Percentiles rank a stretch among this genome's conserved stretches.
These are phyloP conservation scores for Hyaena hyaena DNA, from an alignment of 2,113 vertebrate species.

Conservation along the genomic window DNA sequence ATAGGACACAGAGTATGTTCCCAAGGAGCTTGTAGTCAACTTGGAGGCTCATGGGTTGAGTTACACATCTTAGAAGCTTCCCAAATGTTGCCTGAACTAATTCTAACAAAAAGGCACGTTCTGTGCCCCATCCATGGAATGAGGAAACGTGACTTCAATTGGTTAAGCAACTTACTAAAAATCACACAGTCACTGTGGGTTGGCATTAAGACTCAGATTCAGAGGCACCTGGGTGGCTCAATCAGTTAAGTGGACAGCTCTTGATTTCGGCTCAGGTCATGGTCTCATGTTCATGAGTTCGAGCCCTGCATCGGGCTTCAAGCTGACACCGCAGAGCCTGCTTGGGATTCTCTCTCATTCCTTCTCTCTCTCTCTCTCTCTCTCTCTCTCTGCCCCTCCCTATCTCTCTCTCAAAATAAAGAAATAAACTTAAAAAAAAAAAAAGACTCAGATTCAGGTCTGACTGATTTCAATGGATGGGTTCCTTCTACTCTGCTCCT, in stretches of 20 bases:
- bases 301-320: no score
- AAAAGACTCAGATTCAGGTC: neutral
- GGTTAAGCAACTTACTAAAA: neutral
- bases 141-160: neutral
- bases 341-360: no score
- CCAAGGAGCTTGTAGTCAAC: neutral
- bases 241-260: no score
- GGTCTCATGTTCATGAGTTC: no score
- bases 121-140: neutral
- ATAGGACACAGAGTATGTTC: neutral
- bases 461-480: neutral
- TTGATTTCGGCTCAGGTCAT: no score
- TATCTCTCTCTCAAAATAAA: no score
- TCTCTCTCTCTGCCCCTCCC: no score
- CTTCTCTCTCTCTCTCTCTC: no score
- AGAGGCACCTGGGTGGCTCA: no score
- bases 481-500: neutral
- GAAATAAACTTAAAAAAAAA: no score
- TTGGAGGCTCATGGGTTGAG: neutral
- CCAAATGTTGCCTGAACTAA: neutral
- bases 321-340: no score
- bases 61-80: neutral
- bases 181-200: neutral
- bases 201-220: neutral
- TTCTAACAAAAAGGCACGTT: neutral